Evolutionary conservation across 2,888 invertebrate species (phyloP).

Genomic region (Cacoxenus indagator): DNA sequence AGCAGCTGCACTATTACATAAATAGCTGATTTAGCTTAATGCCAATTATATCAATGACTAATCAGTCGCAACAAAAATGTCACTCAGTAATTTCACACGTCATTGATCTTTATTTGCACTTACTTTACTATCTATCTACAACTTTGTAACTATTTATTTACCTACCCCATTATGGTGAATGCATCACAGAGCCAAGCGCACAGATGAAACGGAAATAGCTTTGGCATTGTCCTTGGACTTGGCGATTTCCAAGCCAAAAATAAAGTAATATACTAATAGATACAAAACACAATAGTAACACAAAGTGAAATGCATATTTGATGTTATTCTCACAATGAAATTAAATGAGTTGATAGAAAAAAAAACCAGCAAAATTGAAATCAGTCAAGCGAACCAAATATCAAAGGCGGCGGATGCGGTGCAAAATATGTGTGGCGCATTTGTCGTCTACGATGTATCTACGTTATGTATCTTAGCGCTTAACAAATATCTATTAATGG

Average conservation of each 20-base stretch:
- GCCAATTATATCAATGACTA: conserved; percentile 50
- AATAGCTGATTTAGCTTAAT: conserved; percentile 42
- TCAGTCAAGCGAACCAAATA: conserved; percentile 22
- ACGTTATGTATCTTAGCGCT: too few relatives aligned
- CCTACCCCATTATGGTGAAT: conserved; percentile 36
- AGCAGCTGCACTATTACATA: conserved; percentile 31
- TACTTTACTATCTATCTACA: conserved; percentile 52
- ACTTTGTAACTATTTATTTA: conserved; percentile 14
- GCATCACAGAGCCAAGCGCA: conserved; percentile 22
- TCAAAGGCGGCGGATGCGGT: conserved; percentile 6
- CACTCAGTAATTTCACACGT: conserved; percentile 36
- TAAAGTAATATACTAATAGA: conserved; percentile 52
- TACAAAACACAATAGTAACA: conserved; percentile 32
- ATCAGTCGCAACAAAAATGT: conserved; percentile 30
- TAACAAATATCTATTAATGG: too few relatives aligned
- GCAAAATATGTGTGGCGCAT: too few relatives aligned
- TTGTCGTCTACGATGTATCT: too few relatives aligned
- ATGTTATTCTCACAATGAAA: conserved; percentile 16
- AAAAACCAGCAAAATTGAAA: background rate
- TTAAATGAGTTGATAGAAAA: conserved; percentile 17
- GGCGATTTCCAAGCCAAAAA: conserved; percentile 57
- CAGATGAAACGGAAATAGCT: conserved; percentile 49
- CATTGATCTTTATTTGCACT: conserved; percentile 56
- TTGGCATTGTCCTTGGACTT: conserved; percentile 58
- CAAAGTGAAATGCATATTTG: conserved; percentile 33